phyloP scores from a whole-genome alignment of 2,797 vertebrate genomes.

The Calcarius lapponicus region DNA sequence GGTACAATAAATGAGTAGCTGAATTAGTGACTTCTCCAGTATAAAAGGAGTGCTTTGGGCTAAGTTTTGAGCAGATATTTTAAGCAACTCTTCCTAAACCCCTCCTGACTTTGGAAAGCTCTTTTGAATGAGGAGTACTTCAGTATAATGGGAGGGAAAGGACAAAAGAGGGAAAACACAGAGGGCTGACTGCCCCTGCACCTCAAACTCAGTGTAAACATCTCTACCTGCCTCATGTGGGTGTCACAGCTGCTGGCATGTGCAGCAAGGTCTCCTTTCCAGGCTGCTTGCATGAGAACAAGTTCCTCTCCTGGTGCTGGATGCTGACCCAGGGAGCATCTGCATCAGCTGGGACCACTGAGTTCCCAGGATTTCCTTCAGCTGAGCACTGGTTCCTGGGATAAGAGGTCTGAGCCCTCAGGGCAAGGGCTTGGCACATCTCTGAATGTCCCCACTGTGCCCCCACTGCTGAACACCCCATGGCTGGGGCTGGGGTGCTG shows the following conservation, averaged over 20 bases:
- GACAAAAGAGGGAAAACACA: not conserved
- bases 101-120: conserved; percentile 51
- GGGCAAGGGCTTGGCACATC: not conserved
- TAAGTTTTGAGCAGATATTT: conserved; percentile 66
- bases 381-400: not conserved
- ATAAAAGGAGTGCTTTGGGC: conserved; percentile 72
- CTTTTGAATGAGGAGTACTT: conserved; percentile 11
- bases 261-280: not conserved
- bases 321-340: not conserved
- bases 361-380: not conserved
- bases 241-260: not conserved
- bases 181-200: not conserved
- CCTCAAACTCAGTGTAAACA: accelerated
- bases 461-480: not conserved
- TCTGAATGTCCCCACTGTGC: not conserved
- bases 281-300: not conserved
- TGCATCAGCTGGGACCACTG: accelerated
- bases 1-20: conserved; percentile 6
- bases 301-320: not conserved
- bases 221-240: not conserved
- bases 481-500: not conserved
- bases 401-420: not conserved
- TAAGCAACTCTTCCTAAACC: conserved; percentile 42
- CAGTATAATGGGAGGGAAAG: not conserved
- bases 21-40: conserved; percentile 48